A percentile compares a stretch with the other conserved stretches of the same genome.
phyloP scores from a whole-genome alignment of 2,113 vertebrate genomes.

The Suncus etruscus region DNA sequence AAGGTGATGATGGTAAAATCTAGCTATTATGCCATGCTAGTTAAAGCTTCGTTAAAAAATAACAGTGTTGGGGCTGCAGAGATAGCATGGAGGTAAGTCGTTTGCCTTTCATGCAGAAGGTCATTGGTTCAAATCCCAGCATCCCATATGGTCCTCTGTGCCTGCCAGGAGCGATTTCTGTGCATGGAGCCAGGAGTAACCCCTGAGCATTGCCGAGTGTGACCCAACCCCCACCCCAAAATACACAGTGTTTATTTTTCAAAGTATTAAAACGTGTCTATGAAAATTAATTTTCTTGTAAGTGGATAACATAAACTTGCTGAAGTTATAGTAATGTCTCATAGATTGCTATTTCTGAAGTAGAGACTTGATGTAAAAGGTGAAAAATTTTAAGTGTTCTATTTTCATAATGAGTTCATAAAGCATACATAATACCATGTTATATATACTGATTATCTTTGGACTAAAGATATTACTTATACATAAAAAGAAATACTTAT shows the following conservation, averaged over 20 bases:
- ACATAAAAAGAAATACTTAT: constrained; percentile 25
- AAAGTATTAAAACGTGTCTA: constrained; percentile 57
- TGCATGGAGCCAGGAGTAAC: no score
- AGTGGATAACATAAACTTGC: constrained; percentile 62
- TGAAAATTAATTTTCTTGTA: constrained; percentile 70
- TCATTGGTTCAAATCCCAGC: no score
- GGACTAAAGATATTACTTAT: neutral
- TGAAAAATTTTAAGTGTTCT: neutral
- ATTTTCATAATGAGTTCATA: constrained; percentile 22
- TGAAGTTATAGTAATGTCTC: constrained; percentile 28
- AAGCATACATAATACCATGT: neutral
- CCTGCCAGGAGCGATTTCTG: no score
- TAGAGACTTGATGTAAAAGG: neutral
- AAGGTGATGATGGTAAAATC: neutral
- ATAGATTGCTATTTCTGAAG: neutral
- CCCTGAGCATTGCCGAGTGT: no score
- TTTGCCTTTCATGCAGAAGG: no score
- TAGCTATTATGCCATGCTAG: constrained; percentile 31
- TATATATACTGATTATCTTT: constrained; percentile 8
- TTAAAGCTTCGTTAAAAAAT: constrained; percentile 64
- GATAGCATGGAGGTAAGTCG: no score
- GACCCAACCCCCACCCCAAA: no score
- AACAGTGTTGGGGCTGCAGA: no score
- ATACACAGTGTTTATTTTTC: constrained; percentile 66
- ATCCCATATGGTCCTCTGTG: no score